Conservation (phyloP, 2,888 invertebrate genomes). For the Platycheirus rosarum region DNA sequence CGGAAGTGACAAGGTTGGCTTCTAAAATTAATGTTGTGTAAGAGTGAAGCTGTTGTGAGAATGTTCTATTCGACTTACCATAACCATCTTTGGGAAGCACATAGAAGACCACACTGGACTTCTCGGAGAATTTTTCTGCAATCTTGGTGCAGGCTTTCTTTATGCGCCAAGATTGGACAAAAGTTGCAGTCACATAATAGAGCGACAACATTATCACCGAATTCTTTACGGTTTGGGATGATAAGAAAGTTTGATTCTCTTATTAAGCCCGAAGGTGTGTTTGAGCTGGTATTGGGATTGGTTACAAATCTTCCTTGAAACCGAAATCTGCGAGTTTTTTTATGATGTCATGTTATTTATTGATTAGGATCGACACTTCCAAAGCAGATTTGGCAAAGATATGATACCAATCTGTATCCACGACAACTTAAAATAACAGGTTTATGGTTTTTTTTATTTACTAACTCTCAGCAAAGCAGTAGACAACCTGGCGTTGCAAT, state of each 20-base stretch:
- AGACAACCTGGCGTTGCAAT: slow-evolving; percentile 33
- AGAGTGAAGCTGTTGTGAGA: neutral
- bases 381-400: slow-evolving; percentile 37
- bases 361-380: slow-evolving; percentile 18
- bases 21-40: slow-evolving; percentile 75
- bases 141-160: slow-evolving; percentile 88
- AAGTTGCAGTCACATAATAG: slow-evolving; percentile 92
- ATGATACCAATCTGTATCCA: slow-evolving; percentile 33
- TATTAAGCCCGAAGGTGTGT: neutral
- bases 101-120: slow-evolving; percentile 86
- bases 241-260: slow-evolving; percentile 14
- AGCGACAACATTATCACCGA: slow-evolving; percentile 86
- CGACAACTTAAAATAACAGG: slow-evolving; percentile 35
- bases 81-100: slow-evolving; percentile 83
- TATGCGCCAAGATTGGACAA: slow-evolving; percentile 91
- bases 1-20: slow-evolving; percentile 80
- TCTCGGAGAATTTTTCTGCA: slow-evolving; percentile 85
- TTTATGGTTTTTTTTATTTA: slow-evolving; percentile 41
- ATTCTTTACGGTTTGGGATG: neutral
- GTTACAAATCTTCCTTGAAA: slow-evolving; percentile 19
- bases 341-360: slow-evolving; percentile 73
- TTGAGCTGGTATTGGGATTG: slow-evolving; percentile 3
- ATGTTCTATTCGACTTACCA: slow-evolving; percentile 76
- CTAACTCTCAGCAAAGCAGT: neutral
- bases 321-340: slow-evolving; percentile 40